A percentile compares a stretch with the other conserved stretches of the same genome.
These are phyloP conservation scores for Neosilurus hyrtlii DNA, from an alignment of 2,797 vertebrate species.

Conservation along the genomic window DNA sequence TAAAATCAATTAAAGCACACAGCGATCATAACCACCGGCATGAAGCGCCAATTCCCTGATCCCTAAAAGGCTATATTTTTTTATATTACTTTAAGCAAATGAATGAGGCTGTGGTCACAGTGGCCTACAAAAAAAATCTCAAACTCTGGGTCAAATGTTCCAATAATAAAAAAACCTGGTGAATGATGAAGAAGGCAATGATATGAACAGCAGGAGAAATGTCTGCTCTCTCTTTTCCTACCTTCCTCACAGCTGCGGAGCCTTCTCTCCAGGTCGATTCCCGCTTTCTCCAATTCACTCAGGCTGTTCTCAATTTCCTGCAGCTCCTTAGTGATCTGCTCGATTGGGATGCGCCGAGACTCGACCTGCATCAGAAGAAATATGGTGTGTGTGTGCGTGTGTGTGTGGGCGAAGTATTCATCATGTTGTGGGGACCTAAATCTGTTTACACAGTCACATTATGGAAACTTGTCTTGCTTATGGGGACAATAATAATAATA, in stretches of 20 bases:
- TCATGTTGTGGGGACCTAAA: too few relatives aligned
- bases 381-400: constrained; percentile 21
- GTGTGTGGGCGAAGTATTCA: too few relatives aligned
- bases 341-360: constrained; percentile 71
- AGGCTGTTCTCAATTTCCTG: constrained; percentile 79
- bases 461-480: too few relatives aligned
- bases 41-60: constrained; percentile 9
- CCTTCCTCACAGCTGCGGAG: constrained; percentile 87
- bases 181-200: constrained; percentile 5
- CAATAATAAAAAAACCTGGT: not conserved
- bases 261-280: constrained; percentile 85
- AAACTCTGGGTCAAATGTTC: constrained; percentile 18
- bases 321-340: constrained; percentile 82
- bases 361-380: constrained; percentile 66
- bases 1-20: constrained; percentile 29
- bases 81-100: constrained; percentile 23
- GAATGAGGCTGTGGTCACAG: constrained; percentile 6
- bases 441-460: too few relatives aligned
- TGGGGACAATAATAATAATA: too few relatives aligned
- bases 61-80: not conserved
- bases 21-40: constrained; percentile 15
- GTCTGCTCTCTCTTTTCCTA: constrained; percentile 55
- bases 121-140: constrained; percentile 18
- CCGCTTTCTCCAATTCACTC: constrained; percentile 80
- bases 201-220: constrained; percentile 19